Evolutionary conservation across 1,140 invertebrate genomes (phyloP).

Genomic region (Oedothorax gibbosus): DNA sequence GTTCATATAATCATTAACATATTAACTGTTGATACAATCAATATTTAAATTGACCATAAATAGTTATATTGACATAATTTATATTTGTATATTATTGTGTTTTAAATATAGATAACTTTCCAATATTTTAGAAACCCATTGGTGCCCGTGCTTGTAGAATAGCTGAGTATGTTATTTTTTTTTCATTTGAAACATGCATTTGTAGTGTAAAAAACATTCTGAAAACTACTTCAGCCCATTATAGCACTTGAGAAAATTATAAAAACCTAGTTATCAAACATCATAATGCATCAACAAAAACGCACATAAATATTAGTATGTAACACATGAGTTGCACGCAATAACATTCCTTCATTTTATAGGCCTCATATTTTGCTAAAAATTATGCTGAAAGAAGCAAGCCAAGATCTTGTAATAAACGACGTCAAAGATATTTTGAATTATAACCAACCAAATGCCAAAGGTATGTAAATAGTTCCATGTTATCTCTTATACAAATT

Average conservation of each 20-base stretch:
- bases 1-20: too few species aligned
- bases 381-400: slow-evolving; percentile 64
- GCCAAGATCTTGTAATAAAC: slow-evolving; percentile 65
- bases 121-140: slow-evolving; percentile 70
- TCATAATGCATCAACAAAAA: too few species aligned
- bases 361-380: slow-evolving; percentile 61
- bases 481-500: not conserved
- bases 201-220: not conserved
- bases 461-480: slow-evolving; percentile 64
- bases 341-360: not conserved
- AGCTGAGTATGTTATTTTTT: slow-evolving; percentile 63
- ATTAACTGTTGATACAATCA: too few species aligned
- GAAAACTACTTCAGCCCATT: too few species aligned
- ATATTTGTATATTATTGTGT: too few species aligned
- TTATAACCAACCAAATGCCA: slow-evolving; percentile 70
- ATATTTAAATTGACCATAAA: too few species aligned
- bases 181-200: not conserved
- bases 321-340: too few species aligned
- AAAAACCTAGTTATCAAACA: too few species aligned
- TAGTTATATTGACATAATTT: too few species aligned
- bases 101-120: too few species aligned
- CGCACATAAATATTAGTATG: too few species aligned
- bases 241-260: too few species aligned
- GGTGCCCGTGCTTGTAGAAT: slow-evolving; percentile 69
- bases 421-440: slow-evolving; percentile 69